Conservation (phyloP, 2,888 invertebrate species). For the Ophion ventricosus region DNA sequence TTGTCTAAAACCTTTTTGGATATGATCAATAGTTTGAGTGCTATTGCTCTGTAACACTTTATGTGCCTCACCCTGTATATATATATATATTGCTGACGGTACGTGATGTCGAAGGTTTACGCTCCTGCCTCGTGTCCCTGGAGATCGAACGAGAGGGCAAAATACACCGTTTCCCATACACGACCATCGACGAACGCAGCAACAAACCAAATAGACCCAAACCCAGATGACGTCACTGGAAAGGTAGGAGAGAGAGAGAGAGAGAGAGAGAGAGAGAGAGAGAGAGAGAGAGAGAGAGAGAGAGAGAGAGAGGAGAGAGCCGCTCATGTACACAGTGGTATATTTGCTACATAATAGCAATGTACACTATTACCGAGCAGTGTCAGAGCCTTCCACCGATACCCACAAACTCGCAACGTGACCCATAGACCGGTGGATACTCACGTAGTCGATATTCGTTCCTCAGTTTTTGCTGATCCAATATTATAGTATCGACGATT, state of each 20-base stretch:
- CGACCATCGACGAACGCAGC: constrained; percentile 23
- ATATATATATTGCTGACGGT: constrained; percentile 26
- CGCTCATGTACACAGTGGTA: not conserved
- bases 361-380: not conserved
- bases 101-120: constrained; percentile 40
- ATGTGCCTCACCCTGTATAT: not conserved
- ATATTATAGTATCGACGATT: not conserved
- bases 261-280: too few species aligned
- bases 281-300: too few species aligned
- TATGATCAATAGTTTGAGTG: too few species aligned
- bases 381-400: not conserved
- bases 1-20: too few species aligned
- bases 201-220: constrained; percentile 19
- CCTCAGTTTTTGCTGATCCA: not conserved
- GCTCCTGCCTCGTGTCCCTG: constrained; percentile 24
- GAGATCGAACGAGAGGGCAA: constrained; percentile 52
- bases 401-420: not conserved
- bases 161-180: constrained; percentile 35
- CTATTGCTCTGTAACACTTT: too few species aligned
- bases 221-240: constrained; percentile 22
- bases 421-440: not conserved
- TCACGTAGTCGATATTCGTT: not conserved
- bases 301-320: too few species aligned
- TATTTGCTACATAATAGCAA: constrained; percentile 10
- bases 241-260: too few species aligned